These are phyloP conservation scores for Parochlus steinenii DNA, from an alignment of 2,888 invertebrate species.

Conservation along the genomic window DNA sequence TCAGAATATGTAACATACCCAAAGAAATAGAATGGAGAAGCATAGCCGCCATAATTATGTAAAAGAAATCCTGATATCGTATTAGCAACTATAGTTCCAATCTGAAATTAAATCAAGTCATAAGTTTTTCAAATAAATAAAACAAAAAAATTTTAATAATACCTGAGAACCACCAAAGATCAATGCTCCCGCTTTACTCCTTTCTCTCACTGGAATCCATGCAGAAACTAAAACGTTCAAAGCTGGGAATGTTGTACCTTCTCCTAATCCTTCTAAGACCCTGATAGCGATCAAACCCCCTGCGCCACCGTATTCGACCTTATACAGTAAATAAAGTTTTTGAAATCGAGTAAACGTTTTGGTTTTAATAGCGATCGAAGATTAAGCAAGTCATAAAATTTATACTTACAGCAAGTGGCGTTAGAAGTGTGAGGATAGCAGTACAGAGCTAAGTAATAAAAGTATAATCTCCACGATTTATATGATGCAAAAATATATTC, in stretches of 20 bases:
- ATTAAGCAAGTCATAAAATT: not conserved
- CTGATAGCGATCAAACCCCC: constrained; percentile 45
- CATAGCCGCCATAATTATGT: constrained; percentile 44
- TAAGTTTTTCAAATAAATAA: constrained; percentile 11
- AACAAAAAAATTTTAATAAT: constrained; percentile 20
- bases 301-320: constrained; percentile 34
- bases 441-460: too few species aligned
- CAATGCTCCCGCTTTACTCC: constrained; percentile 51
- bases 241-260: constrained; percentile 61
- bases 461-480: too few species aligned
- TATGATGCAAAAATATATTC: too few species aligned
- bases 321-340: not conserved
- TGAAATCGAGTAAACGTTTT: not conserved
- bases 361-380: not conserved
- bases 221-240: constrained; percentile 54
- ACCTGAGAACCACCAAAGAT: constrained; percentile 51
- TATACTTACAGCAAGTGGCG: constrained; percentile 42
- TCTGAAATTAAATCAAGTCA: constrained; percentile 6
- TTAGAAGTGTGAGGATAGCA: constrained; percentile 53
- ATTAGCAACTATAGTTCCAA: constrained; percentile 34
- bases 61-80: constrained; percentile 46
- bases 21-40: constrained; percentile 57
- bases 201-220: constrained; percentile 54
- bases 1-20: too few species aligned
- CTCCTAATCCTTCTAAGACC: constrained; percentile 56